Evolutionary conservation across 2,888 invertebrate genomes (phyloP).

Genomic region (Meiosimyza decipiens): DNA sequence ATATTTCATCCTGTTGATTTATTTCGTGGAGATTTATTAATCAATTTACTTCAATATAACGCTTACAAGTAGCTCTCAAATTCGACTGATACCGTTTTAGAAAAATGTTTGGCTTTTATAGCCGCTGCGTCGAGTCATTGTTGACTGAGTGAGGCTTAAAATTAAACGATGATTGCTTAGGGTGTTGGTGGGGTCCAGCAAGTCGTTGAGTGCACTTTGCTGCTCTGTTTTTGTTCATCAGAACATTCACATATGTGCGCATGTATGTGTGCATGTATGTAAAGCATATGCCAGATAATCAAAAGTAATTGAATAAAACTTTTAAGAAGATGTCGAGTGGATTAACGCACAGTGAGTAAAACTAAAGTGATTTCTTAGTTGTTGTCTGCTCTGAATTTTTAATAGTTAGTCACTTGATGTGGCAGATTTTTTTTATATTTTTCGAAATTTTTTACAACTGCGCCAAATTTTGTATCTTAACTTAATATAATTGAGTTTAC

Average conservation of each 20-base stretch:
- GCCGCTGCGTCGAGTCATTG: conserved; percentile 23
- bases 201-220: conserved; percentile 21
- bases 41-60: conserved; percentile 7
- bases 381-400: too few relatives aligned
- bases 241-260: neutral
- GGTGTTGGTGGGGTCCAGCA: too few relatives aligned
- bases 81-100: conserved; percentile 43
- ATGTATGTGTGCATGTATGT: too few relatives aligned
- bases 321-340: conserved; percentile 18
- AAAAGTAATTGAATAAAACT: conserved; percentile 31
- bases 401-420: too few relatives aligned
- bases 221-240: conserved; percentile 1
- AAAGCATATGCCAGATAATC: conserved; percentile 19
- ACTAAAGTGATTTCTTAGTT: too few relatives aligned
- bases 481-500: too few relatives aligned
- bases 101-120: conserved; percentile 43
- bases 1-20: conserved; percentile 59
- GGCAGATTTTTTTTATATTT: too few relatives aligned
- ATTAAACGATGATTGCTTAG: too few relatives aligned
- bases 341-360: conserved; percentile 18
- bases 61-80: conserved; percentile 41
- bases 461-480: too few relatives aligned
- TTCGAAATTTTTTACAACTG: too few relatives aligned
- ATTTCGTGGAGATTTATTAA: conserved; percentile 9
- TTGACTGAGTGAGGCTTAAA: neutral